phyloP scores from a whole-genome alignment of 2,113 vertebrate species.

The Cyanistes caeruleus region DNA sequence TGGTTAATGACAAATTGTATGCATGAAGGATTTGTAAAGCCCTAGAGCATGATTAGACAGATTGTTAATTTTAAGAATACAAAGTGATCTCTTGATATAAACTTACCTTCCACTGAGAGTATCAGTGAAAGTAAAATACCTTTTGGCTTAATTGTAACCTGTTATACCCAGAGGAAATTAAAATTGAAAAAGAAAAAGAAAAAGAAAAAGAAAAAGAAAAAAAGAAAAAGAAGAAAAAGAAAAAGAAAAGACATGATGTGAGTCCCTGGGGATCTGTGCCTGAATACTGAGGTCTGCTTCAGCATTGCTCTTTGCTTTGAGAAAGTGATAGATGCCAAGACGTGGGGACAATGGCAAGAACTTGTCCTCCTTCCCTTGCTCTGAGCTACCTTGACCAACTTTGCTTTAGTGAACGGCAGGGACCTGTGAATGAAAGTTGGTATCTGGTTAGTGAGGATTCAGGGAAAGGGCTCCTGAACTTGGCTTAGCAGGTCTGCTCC shows the following conservation, averaged over 20 bases:
- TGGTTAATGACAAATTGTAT: neutral
- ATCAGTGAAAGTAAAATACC: neutral
- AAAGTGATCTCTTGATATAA: neutral
- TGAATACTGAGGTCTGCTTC: neutral
- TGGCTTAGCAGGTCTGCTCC: neutral
- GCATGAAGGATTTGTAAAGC: neutral
- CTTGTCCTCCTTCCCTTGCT: neutral
- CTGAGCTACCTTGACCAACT: neutral
- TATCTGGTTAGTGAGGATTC: neutral
- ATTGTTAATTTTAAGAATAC: neutral
- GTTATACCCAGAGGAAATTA: neutral
- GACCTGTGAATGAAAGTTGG: neutral
- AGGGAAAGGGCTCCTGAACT: neutral
- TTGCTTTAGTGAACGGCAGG: neutral
- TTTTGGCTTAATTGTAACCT: neutral
- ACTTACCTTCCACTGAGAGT: neutral
- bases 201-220: too few species aligned
- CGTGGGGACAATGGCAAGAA: neutral
- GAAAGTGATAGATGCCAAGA: neutral
- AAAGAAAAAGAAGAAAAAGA: too few species aligned
- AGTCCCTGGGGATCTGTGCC: neutral
- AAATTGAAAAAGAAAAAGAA: neutral
- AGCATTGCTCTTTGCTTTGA: neutral
- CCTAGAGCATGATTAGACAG: neutral
- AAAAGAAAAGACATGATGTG: neutral